Base-by-base conservation (phyloP, 92 coral and sea anemone species). In the Heliopora coerulea region DNA sequence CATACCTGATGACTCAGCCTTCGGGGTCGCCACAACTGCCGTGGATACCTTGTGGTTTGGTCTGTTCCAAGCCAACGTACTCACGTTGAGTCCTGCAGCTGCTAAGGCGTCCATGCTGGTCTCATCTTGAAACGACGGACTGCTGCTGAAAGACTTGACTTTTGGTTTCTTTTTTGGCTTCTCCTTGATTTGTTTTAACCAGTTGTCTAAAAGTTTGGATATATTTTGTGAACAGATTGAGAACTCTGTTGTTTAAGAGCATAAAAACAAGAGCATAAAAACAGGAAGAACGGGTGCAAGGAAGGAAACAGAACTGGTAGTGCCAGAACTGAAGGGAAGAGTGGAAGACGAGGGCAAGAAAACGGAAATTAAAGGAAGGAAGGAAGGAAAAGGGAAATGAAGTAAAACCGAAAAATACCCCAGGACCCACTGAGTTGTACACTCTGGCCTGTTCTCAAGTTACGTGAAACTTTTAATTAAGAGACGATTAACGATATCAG, bases 1-100 rank as follows among this genome's bases (percentile, higher is more conserved):
- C 74, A 40, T 39, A 74, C 54, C 58, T 18, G 58, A 35, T 5
- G 68, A 77, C 50, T 52, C 35, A 30, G 66, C 54, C 40, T 82
- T 48, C 49, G 72, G 83, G 48, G 56, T 63, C 0, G 65, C 82
- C 54, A 80, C 41, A 7, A 70, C 77, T 1, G 63, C 77, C 19
- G 77, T 70, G 0, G 62, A 31, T 1, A 12, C 63, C 13, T 56
- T 63, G 18, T 17, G 49, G 26, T 49, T 19, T 0, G 77, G 77
- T 54, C 32, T 68, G 25, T 84, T 86, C 99, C 99, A 95, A 49
- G 86, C 67, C 12, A 83, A 75, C 48, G 75, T 64, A 26, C 77
- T 87, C 0, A 95, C 86, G 37, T 73, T 86, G 1, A 95, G 85
- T n/a, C 99, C 99, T 1, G 99, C 99, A 15, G 99, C 99, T 0